Conservation (phyloP, 2,888 invertebrate species). For the Caenorhabditis sp. region DNA sequence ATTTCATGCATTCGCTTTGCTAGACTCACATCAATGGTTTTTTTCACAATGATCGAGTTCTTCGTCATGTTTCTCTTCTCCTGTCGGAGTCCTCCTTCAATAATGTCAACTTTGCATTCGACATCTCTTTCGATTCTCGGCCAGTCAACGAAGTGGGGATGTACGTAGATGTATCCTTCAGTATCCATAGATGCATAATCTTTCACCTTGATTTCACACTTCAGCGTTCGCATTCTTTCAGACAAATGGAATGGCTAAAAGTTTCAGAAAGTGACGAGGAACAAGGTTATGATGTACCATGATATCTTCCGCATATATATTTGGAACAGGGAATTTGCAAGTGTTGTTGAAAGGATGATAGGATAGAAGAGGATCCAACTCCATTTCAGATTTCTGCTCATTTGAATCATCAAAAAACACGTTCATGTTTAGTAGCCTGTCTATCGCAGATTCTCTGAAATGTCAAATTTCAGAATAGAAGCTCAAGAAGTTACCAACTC, state of each 20-base stretch:
- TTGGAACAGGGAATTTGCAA: conserved; percentile 68
- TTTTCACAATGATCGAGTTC: conserved; percentile 33
- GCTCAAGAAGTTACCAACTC: not conserved
- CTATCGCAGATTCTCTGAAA: conserved; percentile 38
- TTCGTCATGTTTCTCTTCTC: conserved; percentile 44
- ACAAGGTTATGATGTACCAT: conserved; percentile 5
- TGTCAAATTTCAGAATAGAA: not conserved
- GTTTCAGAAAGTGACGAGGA: not conserved
- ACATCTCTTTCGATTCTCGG: conserved; percentile 47
- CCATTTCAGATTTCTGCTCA: conserved; percentile 22
- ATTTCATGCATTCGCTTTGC: not conserved
- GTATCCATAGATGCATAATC: conserved; percentile 63
- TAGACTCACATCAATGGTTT: conserved; percentile 38
- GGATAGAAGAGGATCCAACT: conserved; percentile 27
- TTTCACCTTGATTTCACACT: conserved; percentile 56
- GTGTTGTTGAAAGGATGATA: conserved; percentile 70
- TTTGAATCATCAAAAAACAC: conserved; percentile 45
- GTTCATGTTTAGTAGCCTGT: conserved; percentile 43
- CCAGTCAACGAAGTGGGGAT: conserved; percentile 57
- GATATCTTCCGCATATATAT: conserved; percentile 60
- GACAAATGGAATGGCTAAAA: conserved; percentile 37
- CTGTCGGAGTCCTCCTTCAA: conserved; percentile 69
- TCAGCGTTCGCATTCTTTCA: conserved; percentile 61
- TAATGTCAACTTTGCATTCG: conserved; percentile 58
- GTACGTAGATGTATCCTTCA: conserved; percentile 61